Percentiles rank a stretch among this genome's conserved stretches.
Conservation (phyloP, 2,888 invertebrate genomes). For the Halocaridina rubra region DNA sequence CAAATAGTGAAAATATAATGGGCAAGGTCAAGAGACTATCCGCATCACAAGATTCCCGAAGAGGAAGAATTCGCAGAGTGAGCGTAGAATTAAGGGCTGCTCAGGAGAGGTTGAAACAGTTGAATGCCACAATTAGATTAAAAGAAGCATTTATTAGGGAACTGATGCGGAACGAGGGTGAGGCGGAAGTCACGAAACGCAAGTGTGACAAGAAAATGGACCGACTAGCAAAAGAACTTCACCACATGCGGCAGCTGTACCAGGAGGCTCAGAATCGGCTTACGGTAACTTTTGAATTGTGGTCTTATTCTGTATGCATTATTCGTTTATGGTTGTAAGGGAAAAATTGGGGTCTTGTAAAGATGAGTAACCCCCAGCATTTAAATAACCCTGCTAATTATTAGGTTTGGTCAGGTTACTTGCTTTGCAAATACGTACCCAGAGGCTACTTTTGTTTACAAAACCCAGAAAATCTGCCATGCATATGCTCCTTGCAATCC, state of each 20-base stretch:
- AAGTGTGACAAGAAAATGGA: constrained; percentile 59
- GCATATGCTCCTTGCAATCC: too few relatives aligned
- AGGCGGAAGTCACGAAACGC: constrained; percentile 48
- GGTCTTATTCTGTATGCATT: neutral
- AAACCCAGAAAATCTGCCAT: too few relatives aligned
- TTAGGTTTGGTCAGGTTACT: too few relatives aligned
- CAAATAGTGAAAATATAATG: neutral
- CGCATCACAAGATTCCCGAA: constrained; percentile 37
- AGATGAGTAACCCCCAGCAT: neutral
- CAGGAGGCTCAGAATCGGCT: constrained; percentile 45
- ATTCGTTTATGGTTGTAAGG: neutral
- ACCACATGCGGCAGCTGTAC: constrained; percentile 27
- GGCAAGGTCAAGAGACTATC: constrained; percentile 39
- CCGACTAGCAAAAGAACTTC: constrained; percentile 41
- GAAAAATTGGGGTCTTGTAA: neutral
- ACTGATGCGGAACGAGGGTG: constrained; percentile 37
- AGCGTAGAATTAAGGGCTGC: constrained; percentile 52
- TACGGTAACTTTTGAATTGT: neutral
- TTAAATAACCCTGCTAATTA: too few relatives aligned
- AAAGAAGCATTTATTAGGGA: constrained; percentile 58
- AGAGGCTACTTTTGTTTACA: too few relatives aligned
- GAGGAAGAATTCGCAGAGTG: constrained; percentile 37
- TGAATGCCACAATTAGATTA: constrained; percentile 53
- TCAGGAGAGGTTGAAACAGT: constrained; percentile 51
- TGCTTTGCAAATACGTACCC: too few relatives aligned